Evolutionary conservation across 2,797 vertebrate species (phyloP).

Genomic region (Mionectes olivaceus): DNA sequence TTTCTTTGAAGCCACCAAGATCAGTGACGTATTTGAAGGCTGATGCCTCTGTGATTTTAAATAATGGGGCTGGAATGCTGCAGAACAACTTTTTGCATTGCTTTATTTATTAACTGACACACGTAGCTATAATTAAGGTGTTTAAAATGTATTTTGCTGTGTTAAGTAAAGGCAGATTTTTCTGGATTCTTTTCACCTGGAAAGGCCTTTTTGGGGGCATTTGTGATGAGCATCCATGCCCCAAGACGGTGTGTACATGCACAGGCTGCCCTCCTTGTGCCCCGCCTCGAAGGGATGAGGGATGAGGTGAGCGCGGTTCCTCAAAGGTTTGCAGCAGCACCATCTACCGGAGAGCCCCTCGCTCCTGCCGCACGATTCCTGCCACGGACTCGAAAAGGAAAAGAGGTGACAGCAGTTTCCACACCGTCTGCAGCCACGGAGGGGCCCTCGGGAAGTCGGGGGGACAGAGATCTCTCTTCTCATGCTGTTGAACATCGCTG

Average conservation of each 20-base stretch:
- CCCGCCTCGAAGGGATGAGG: neutral
- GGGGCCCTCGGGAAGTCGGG: neutral
- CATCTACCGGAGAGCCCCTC: conserved; percentile 42
- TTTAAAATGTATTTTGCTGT: neutral
- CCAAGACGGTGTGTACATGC: rapidly evolving
- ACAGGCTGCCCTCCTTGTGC: neutral
- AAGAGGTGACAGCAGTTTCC: neutral
- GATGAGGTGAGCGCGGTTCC: rapidly evolving
- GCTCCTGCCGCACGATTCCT: neutral
- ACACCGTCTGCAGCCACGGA: rapidly evolving
- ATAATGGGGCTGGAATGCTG: neutral
- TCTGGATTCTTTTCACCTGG: neutral
- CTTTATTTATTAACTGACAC: neutral
- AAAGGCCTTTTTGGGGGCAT: neutral
- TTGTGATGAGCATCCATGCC: neutral
- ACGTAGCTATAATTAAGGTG: neutral
- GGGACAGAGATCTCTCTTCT: neutral
- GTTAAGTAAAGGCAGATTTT: neutral
- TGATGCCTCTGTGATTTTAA: neutral
- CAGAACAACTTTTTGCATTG: neutral
- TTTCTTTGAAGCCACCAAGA: neutral
- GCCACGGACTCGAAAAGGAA: rapidly evolving
- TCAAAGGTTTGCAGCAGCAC: conserved; percentile 59
- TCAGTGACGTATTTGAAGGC: neutral
- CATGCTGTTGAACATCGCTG: neutral